Evolutionary conservation across 2,888 invertebrate genomes (phyloP), one percentile per base, ranked within the genome.

Genomic region (Xestia c-nigrum): DNA sequence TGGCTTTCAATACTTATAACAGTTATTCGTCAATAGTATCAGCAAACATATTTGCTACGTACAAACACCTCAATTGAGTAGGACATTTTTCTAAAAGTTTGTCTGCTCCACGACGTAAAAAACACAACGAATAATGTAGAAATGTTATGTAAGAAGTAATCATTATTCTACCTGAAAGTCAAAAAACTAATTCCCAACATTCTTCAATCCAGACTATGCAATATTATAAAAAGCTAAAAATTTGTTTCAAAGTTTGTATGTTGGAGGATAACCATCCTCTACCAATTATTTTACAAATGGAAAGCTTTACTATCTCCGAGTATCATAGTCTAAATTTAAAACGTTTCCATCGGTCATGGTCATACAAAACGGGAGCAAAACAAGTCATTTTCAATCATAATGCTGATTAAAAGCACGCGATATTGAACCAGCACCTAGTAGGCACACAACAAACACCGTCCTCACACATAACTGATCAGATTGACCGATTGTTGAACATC

Each of bases 401-500:
- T 40, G 24, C 40, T 57, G 46, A 77, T 38, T 46, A 24, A 68
- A 46, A 40, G 38, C 21, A 50, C 16, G 9, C 5, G 10, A 6
- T 40, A 46, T 21, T 40, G 31, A 31, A 47, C 16, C 38, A 24
- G 19, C 5, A 64, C 16, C 47, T 16, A 52, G n/a, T 55, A 55
- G 5, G 9, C 19, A 64, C 46, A 75, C 7, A 75, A 16, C 16
- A 74, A n/a, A 46, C 59, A 68, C 50, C 1, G 12, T 7, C 10
- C 24, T 24, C 16, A 38, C 57, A 67, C 31, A 47, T n/a, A 61
- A 61, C 59, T 47, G 59, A 66, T 47, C 19, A 66, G 40, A n/a
- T 47, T n/a, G 5, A 21, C 47, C 47, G 63, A 57, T 38, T 67
- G 55, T 67, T 47, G 46, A 63, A 79, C 52, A 50, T 65, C 73